These are phyloP conservation scores for Amblyornis subalaris DNA, from an alignment of 2,113 vertebrate species.

Conservation along the genomic window DNA sequence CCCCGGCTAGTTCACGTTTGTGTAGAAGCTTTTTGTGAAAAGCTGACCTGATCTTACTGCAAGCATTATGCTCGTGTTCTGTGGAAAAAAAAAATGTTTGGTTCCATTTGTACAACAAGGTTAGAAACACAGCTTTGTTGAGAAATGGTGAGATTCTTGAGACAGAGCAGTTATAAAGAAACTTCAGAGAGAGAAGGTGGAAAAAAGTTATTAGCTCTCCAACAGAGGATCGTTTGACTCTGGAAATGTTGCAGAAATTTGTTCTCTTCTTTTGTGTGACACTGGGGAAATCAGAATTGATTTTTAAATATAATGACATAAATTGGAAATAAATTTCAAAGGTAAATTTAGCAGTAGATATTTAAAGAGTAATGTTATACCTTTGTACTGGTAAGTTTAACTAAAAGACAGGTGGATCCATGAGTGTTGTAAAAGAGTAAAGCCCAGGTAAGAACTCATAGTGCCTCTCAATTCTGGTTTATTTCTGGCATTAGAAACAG, in stretches of 20 bases:
- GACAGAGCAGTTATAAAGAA: background rate
- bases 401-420: background rate
- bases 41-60: background rate
- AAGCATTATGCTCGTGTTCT: background rate
- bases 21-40: background rate
- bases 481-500: background rate
- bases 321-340: background rate
- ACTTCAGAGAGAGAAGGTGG: background rate
- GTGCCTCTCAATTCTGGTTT: background rate
- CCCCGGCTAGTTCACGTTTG: background rate
- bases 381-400: background rate
- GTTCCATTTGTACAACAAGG: background rate
- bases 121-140: background rate
- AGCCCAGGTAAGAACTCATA: fast-evolving
- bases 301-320: background rate
- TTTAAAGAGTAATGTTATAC: background rate
- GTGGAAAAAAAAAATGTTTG: background rate
- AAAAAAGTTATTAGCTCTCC: background rate
- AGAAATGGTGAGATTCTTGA: background rate
- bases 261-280: background rate
- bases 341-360: background rate
- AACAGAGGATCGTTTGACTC: background rate
- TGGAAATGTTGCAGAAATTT: background rate
- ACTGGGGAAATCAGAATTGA: background rate
- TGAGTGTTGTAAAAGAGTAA: background rate